A percentile compares a stretch with the other conserved stretches of the same genome.
phyloP scores from a whole-genome alignment of 2,888 invertebrate species.

The Rhopalosiphum nymphaeae region DNA sequence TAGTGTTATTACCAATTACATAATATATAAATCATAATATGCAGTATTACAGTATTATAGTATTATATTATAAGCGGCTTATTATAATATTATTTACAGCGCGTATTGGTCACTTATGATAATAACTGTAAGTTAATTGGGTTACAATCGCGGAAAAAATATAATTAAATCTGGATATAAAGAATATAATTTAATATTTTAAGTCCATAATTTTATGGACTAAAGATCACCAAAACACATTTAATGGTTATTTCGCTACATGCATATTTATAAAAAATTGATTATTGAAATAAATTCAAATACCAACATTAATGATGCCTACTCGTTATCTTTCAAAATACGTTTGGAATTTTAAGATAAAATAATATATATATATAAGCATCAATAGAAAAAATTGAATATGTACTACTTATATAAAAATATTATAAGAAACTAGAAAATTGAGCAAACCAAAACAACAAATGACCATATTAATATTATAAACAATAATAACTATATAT shows the following conservation, averaged over 20 bases:
- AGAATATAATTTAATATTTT: neutral
- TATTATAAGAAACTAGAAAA: neutral
- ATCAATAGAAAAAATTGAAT: neutral
- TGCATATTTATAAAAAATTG: neutral
- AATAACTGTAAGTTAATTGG: neutral
- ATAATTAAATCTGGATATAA: neutral
- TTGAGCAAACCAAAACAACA: neutral
- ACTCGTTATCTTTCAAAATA: neutral
- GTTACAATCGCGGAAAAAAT: neutral
- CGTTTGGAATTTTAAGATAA: neutral
- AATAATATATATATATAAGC: neutral
- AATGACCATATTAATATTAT: neutral
- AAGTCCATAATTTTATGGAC: neutral
- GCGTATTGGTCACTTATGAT: neutral
- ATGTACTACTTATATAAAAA: neutral
- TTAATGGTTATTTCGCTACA: neutral
- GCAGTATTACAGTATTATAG: neutral
- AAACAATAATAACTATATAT: neutral
- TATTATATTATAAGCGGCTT: neutral
- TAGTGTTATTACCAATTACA: neutral
- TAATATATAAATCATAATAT: neutral
- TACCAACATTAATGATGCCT: neutral
- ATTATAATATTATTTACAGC: neutral
- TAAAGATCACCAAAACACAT: neutral
- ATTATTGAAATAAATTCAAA: neutral